A percentile compares a stretch with the other conserved stretches of the same genome.
Conservation (phyloP, 1,140 invertebrate genomes). For the Archegozetes longisetosus region DNA sequence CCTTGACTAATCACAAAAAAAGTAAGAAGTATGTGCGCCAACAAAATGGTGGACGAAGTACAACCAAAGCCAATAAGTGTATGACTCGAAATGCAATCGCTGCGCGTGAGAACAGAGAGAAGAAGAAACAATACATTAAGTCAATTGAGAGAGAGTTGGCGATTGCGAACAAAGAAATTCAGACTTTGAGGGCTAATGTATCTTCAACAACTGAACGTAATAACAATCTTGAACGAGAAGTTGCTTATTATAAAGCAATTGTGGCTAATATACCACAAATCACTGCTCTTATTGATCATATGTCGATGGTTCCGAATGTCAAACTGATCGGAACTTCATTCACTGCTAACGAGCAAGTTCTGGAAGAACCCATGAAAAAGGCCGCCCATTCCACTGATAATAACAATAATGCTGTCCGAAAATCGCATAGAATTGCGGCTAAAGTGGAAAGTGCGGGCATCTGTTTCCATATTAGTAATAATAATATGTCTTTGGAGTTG, state of each 20-base stretch:
- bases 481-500: not conserved
- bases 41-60: not conserved
- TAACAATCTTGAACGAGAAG: too few species aligned
- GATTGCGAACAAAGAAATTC: not conserved
- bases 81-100: conserved; percentile 7
- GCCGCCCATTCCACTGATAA: too few species aligned
- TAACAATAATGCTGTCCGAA: not conserved
- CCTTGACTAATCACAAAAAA: too few species aligned
- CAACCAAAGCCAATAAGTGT: not conserved
- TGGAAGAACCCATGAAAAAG: not conserved
- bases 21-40: too few species aligned
- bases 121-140: conserved; percentile 3
- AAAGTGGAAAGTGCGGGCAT: not conserved
- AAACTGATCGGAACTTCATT: not conserved
- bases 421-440: not conserved
- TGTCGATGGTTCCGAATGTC: not conserved
- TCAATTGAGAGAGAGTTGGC: not conserved
- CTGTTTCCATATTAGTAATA: not conserved
- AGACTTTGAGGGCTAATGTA: not conserved
- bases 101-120: conserved; percentile 7
- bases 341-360: not conserved
- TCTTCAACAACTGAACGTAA: not conserved
- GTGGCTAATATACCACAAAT: not conserved
- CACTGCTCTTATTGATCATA: not conserved
- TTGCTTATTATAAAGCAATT: not conserved